A percentile compares a stretch with the other conserved stretches of the same genome.
phyloP scores from a whole-genome alignment of 2,797 vertebrate genomes.

The Acipenser oxyrinchus region DNA sequence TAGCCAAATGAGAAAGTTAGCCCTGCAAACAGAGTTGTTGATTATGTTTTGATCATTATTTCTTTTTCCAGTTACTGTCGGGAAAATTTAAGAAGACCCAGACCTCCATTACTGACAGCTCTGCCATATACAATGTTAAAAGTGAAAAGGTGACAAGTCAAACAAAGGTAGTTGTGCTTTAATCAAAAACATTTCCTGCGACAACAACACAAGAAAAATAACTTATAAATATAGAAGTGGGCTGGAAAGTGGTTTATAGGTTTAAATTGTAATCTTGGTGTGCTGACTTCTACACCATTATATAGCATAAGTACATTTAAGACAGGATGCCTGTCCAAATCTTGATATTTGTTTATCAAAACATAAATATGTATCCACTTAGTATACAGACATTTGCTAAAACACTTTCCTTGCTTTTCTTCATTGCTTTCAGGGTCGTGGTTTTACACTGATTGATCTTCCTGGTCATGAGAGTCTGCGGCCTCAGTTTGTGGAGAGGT shows the following conservation, averaged over 20 bases:
- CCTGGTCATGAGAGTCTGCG: slow-evolving; percentile 91
- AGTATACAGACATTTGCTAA: no score
- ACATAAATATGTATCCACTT: neutral
- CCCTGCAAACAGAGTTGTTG: neutral
- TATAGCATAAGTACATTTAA: neutral
- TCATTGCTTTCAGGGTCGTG: slow-evolving; percentile 52
- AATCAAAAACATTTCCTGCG: no score
- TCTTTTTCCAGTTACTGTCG: slow-evolving; percentile 67
- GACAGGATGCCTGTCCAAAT: no score
- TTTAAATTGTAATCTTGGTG: neutral
- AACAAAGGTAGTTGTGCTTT: no score
- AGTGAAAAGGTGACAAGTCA: slow-evolving; percentile 59
- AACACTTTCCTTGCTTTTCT: neutral
- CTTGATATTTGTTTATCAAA: neutral
- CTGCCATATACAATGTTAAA: slow-evolving; percentile 69
- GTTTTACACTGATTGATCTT: slow-evolving; percentile 84
- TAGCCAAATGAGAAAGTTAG: no score
- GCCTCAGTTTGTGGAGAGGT: slow-evolving; percentile 85
- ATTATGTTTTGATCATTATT: neutral
- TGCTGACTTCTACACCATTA: neutral
- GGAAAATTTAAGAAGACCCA: slow-evolving; percentile 81
- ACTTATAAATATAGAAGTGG: no score
- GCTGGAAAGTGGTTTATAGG: no score
- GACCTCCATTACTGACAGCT: slow-evolving; percentile 84
- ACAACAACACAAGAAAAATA: no score